Percentiles rank a stretch among this genome's conserved stretches.
phyloP scores from a whole-genome alignment of 2,797 vertebrate species.

The Betta splendens region DNA sequence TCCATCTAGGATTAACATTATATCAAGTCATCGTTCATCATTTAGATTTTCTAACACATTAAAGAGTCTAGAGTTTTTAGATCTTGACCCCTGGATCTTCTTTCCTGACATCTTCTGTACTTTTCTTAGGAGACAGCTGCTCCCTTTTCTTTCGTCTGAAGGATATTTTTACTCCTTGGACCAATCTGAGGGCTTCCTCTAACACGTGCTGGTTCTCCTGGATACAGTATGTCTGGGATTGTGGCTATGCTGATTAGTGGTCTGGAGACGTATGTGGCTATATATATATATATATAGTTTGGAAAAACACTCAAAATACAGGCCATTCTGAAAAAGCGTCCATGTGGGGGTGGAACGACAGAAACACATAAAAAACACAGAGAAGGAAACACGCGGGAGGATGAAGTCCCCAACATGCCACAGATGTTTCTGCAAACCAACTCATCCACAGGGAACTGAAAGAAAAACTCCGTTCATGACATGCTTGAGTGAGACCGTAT shows the following conservation, averaged over 20 bases:
- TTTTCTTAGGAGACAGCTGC: conserved; percentile 3
- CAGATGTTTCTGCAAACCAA: conserved; percentile 57
- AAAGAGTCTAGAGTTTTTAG: background rate
- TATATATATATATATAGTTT: conserved; percentile 54
- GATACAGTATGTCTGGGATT: conserved; percentile 53
- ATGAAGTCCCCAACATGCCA: conserved; percentile 51
- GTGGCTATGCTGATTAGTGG: conserved; percentile 67
- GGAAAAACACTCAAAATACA: conserved; percentile 66
- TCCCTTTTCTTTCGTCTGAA: conserved; percentile 20
- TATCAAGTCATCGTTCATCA: background rate
- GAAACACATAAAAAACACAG: conserved; percentile 6
- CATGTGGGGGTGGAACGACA: conserved; percentile 6
- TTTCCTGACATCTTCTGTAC: background rate
- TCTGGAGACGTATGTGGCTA: conserved; percentile 48
- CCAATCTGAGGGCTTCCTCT: conserved; percentile 33
- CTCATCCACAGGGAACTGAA: conserved; percentile 35
- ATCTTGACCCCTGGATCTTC: background rate
- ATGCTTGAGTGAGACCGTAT: conserved; percentile 34
- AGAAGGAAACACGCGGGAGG: conserved; percentile 5
- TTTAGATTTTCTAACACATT: background rate
- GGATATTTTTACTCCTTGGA: conserved; percentile 41
- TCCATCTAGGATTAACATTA: background rate
- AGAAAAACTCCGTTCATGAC: conserved; percentile 33
- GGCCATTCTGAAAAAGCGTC: conserved; percentile 33
- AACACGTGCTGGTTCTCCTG: conserved; percentile 56